Base-by-base conservation (phyloP, 2,888 invertebrate genomes). In the Nematopogon swammerdamellus region DNA sequence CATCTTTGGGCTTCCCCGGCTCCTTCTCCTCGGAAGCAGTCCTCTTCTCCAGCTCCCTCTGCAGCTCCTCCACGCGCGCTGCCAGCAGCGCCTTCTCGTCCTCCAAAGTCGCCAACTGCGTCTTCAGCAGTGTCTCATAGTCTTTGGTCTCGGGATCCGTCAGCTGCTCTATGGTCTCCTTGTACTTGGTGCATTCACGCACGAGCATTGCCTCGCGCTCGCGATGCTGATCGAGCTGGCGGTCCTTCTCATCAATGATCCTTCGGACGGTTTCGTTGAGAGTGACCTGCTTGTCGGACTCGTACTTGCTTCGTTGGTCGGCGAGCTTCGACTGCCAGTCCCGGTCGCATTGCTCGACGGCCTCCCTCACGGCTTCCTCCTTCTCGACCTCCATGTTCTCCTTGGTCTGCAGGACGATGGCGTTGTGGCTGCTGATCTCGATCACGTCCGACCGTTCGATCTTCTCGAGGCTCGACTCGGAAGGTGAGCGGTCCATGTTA, bases 401-500 rank as follows among this genome's bases (percentile, higher is more conserved):
- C 50, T 85, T 86, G 25, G 87, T 81, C 62, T 89, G 88, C 55
- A 82, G 80, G 19, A 91, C 65, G 44, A 87, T 84, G 0, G 85
- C 80, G 57, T 89, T 87, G 61, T 87, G 87, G 53, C 80, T 85
- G 3, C 76, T 65, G 30, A 87, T 70, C 58, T 86, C 85, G 57
- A 85, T 86, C 54, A 84, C 76, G 58, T 85, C 86, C 0, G 81
- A 80, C 3, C 86, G 81, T 67, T 89, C 89, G 18, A 88, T 85
- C 67, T 87, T 89, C 60, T 92, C 92, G 4, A 91, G 72, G 62
- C 87, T 91, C 2, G 85, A 84, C 57, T 92, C 91, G 5, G 90
- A 90, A 0, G 90, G 89, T 50, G 89, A 89, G 42, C 87, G 80
- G 57, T 91, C 88, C 83, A 89, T 87, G 46, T 84, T 85, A 10